phyloP scores from a whole-genome alignment of 2,888 invertebrate species.

The Patella ulyssiponensis region DNA sequence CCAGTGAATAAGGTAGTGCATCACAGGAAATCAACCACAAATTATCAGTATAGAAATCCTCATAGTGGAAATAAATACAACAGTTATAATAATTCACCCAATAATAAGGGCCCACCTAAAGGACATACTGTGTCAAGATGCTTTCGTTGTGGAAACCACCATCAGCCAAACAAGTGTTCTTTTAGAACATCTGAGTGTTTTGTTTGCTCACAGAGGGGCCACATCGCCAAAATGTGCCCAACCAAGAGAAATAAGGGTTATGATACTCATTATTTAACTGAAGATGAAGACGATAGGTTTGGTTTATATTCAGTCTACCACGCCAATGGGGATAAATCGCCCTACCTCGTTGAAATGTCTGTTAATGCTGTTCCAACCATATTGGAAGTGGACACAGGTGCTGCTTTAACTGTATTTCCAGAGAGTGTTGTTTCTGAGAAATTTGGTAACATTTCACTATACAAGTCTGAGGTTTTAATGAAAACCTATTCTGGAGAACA shows the following conservation, averaged over 20 bases:
- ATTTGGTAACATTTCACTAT: neutral
- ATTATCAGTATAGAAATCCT: too few relatives aligned
- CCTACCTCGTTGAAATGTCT: neutral
- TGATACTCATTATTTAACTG: too few relatives aligned
- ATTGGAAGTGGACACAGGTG: neutral
- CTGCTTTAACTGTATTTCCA: neutral
- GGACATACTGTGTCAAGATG: neutral
- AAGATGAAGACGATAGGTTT: neutral
- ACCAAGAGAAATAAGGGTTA: too few relatives aligned
- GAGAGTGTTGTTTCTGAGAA: neutral
- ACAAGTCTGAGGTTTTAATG: neutral
- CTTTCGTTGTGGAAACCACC: neutral
- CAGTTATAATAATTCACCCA: too few relatives aligned
- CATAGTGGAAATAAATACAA: too few relatives aligned
- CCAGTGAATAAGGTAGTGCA: too few relatives aligned
- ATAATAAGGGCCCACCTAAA: neutral
- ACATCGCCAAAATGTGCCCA: too few relatives aligned
- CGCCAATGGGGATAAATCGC: neutral
- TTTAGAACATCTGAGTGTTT: neutral
- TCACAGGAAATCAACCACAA: too few relatives aligned
- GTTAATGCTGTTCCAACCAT: neutral
- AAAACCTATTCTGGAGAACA: neutral
- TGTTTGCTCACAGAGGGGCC: too few relatives aligned
- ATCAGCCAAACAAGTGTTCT: neutral
- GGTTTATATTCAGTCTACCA: neutral